phyloP scores from a whole-genome alignment of 2,797 vertebrate genomes.

The Lithobates sylvaticus region DNA sequence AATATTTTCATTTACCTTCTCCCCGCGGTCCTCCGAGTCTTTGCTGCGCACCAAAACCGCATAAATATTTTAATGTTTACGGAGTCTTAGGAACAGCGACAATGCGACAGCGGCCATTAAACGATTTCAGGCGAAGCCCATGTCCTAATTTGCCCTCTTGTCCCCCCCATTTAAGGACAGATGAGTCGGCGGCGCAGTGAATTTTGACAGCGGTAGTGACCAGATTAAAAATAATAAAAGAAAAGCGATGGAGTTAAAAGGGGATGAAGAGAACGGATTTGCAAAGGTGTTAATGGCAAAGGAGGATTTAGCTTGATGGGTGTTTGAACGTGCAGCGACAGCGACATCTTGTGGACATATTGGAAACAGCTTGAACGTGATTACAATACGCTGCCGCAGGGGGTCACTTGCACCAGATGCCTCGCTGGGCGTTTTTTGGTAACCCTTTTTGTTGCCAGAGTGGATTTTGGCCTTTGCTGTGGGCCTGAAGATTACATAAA shows the following conservation, averaged over 20 bases:
- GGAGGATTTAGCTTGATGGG: too few species aligned
- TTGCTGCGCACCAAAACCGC: background rate
- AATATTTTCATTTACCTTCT: background rate
- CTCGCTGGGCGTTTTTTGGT: too few species aligned
- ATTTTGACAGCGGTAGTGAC: conserved; percentile 37
- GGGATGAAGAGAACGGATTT: too few species aligned
- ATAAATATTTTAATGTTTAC: conserved; percentile 29
- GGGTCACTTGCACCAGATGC: too few species aligned
- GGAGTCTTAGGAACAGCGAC: background rate
- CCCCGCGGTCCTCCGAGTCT: background rate
- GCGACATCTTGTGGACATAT: too few species aligned
- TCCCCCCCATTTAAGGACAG: conserved; percentile 5
- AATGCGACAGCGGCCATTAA: background rate
- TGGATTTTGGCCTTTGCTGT: too few species aligned
- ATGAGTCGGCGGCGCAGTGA: conserved; percentile 39
- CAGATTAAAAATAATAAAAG: background rate
- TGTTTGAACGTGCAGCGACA: too few species aligned
- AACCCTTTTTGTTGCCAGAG: too few species aligned
- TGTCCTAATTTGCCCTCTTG: conserved; percentile 29
- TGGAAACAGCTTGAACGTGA: too few species aligned
- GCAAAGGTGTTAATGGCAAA: too few species aligned
- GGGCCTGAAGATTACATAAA: too few species aligned
- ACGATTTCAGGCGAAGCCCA: background rate
- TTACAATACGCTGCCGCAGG: too few species aligned
- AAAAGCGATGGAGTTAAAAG: background rate